Percentiles rank a stretch among this genome's conserved stretches.
Conservation (phyloP, 2,888 invertebrate species). For the Lepidochitona cinerea region DNA sequence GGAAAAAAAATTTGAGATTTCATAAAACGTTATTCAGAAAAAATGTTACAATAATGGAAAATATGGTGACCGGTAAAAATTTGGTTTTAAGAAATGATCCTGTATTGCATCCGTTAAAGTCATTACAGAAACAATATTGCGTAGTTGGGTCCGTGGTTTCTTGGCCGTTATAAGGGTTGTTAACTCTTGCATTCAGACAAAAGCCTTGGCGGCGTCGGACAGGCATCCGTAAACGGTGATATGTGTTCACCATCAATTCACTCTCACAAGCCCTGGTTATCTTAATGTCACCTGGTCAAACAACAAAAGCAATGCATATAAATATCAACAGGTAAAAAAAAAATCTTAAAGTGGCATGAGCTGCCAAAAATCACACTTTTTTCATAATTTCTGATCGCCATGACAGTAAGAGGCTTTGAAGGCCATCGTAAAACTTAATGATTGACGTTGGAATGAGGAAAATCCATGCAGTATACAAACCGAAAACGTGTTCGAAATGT, state of each 20-base stretch:
- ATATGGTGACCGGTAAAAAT: neutral
- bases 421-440: too few relatives aligned
- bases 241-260: constrained; percentile 56
- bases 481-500: too few relatives aligned
- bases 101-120: constrained; percentile 69
- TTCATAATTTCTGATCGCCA: too few relatives aligned
- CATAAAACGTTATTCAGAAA: too few relatives aligned
- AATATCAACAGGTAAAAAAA: too few relatives aligned
- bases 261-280: constrained; percentile 67
- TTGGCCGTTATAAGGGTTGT: constrained; percentile 60
- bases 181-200: constrained; percentile 64
- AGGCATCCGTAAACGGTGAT: constrained; percentile 65
- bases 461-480: too few relatives aligned
- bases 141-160: constrained; percentile 47
- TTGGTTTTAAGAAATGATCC: constrained; percentile 12
- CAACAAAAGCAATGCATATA: too few relatives aligned
- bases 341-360: too few relatives aligned
- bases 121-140: constrained; percentile 69
- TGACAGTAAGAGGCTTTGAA: too few relatives aligned
- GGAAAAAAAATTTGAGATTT: too few relatives aligned
- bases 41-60: neutral
- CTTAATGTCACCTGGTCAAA: constrained; percentile 65
- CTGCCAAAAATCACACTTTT: too few relatives aligned
- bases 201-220: constrained; percentile 68
- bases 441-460: too few relatives aligned